Base-by-base conservation (phyloP, 2,113 vertebrate genomes). In the Myrmecophaga tridactyla region DNA sequence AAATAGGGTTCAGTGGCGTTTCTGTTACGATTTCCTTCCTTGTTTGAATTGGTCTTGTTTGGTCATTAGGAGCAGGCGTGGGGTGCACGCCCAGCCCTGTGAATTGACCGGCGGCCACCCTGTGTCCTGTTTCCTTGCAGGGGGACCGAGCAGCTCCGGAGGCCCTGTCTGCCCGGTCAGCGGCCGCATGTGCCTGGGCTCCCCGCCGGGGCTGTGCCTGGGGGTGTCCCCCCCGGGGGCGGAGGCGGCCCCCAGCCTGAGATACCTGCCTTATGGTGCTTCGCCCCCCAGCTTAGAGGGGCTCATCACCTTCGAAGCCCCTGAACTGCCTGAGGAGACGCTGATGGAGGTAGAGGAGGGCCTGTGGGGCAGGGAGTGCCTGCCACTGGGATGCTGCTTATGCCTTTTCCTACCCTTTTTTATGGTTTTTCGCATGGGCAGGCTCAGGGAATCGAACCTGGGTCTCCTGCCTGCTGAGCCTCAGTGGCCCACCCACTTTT, bases 301-400 rank as follows among this genome's bases (percentile, higher is more conserved):
- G 23, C 99, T 99, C 96, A 99, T 99, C 98, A 99, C 99, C 63
- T 99, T 99, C 25, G 99, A 99, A 98, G 99, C 99, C 80, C 99
- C 99, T 0, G 99, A 99, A 97, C 98, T 99, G 91, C 99, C 99
- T 0, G 99, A 99, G 97, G 99, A 99, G 98, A 99, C 99, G 0
- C 98, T 99, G 89, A 99, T 99, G 99, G 99, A 99, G 99, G 99
- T 99, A 98, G 96, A 98, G 39, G 90, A 92, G 82, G n/a, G n/a
- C n/a, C n/a, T n/a, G n/a, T n/a, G n/a, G n/a, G n/a, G n/a, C n/a
- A n/a, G n/a, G n/a, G n/a, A n/a, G n/a, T n/a, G n/a, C n/a, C n/a
- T n/a, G n/a, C n/a, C n/a, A n/a, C n/a, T n/a, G n/a, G n/a, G n/a
- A n/a, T n/a, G n/a, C n/a, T n/a, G n/a, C n/a, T n/a, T n/a, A n/a